These are phyloP conservation scores for Tetramorium bicarinatum DNA, from an alignment of 2,888 invertebrate species.

Conservation along the genomic window DNA sequence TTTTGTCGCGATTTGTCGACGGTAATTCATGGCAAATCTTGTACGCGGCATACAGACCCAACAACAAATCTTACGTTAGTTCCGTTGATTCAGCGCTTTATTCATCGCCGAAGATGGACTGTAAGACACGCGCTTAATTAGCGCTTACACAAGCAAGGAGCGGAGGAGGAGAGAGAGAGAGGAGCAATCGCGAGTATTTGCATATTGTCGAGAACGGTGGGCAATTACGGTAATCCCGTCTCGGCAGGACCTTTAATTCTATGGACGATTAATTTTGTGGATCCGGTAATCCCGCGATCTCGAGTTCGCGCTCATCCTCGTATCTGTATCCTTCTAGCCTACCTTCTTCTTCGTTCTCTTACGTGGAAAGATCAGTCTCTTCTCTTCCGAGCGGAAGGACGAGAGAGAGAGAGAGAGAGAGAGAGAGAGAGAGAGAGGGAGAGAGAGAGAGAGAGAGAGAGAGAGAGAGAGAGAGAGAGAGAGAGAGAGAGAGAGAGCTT, in stretches of 20 bases:
- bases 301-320: conserved; percentile 18
- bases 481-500: not conserved
- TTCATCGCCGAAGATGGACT: conserved; percentile 38
- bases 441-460: not conserved
- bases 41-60: not conserved
- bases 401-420: not conserved
- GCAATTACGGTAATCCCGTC: conserved; percentile 58
- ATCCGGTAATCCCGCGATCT: conserved; percentile 50
- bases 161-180: not conserved
- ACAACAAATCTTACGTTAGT: conserved; percentile 28
- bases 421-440: not conserved
- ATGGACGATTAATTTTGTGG: conserved; percentile 60
- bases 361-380: not conserved
- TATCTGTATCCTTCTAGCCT: conserved; percentile 22
- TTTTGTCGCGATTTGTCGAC: conserved; percentile 38
- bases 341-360: conserved; percentile 17
- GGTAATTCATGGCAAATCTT: conserved; percentile 15
- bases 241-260: conserved; percentile 56
- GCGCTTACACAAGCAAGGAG: conserved; percentile 66
- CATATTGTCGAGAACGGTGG: conserved; percentile 67
- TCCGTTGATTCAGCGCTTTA: conserved; percentile 9
- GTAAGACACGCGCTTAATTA: conserved; percentile 77
- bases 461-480: not conserved
- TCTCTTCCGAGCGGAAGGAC: not conserved
- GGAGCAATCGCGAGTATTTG: conserved; percentile 66